These are phyloP conservation scores for Eutrigla gurnardus DNA, from an alignment of 2,797 vertebrate species.

Conservation along the genomic window DNA sequence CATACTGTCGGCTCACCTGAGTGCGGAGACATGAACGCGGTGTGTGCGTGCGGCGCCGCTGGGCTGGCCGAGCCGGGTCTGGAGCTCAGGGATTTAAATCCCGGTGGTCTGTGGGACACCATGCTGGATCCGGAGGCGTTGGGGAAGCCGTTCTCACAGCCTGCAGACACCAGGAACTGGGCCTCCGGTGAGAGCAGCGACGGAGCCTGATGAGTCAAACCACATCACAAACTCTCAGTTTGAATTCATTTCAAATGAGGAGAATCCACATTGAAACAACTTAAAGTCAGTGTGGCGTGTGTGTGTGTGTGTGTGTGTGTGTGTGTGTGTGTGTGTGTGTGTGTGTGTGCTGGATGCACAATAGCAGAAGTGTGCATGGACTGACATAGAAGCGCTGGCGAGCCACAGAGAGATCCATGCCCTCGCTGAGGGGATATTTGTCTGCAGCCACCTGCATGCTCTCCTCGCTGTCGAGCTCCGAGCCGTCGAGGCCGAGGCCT, in stretches of 20 bases:
- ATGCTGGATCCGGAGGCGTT: constrained; percentile 75
- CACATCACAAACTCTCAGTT: neutral
- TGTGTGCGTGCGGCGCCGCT: constrained; percentile 71
- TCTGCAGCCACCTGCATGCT: constrained; percentile 78
- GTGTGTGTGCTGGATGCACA: neutral
- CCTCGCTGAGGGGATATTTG: constrained; percentile 83
- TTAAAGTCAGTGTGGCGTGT: neutral
- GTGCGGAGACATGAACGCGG: constrained; percentile 77
- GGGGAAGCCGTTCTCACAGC: constrained; percentile 81
- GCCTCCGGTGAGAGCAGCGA: constrained; percentile 84
- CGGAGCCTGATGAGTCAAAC: constrained; percentile 75
- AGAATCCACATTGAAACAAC: neutral
- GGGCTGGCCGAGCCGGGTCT: constrained; percentile 77
- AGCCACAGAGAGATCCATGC: constrained; percentile 85
- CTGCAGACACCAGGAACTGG: constrained; percentile 80
- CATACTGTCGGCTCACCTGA: constrained; percentile 75
- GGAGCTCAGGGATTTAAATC: constrained; percentile 82
- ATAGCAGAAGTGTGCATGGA: constrained; percentile 49
- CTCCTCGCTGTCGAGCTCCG: constrained; percentile 89
- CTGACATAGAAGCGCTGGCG: constrained; percentile 89
- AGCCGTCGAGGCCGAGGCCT: constrained; percentile 87
- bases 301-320: neutral
- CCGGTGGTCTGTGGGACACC: constrained; percentile 72
- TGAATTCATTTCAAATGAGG: neutral
- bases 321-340: constrained; percentile 1